Conservation (phyloP, 1,140 invertebrate species). For the Drepana arcuata region DNA sequence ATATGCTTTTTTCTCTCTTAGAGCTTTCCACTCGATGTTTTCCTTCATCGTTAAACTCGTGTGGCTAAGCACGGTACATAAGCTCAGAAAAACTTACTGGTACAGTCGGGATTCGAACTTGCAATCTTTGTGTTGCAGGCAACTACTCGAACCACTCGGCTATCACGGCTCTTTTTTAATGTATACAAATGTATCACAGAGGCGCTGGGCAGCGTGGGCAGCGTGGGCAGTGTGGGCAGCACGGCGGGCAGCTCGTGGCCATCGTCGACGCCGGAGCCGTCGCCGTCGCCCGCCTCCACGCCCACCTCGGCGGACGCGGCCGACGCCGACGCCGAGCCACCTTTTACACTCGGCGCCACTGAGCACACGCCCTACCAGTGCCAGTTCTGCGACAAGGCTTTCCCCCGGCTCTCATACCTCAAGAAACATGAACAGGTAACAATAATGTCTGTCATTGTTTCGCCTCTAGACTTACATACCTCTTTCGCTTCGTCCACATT, state of each 20-base stretch:
- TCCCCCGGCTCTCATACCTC: constrained; percentile 87
- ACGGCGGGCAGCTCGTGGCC: constrained; percentile 78
- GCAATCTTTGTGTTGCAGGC: no score
- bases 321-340: constrained; percentile 74
- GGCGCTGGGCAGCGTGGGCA: constrained; percentile 77
- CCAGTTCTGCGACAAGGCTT: constrained; percentile 93
- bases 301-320: constrained; percentile 75
- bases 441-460: no score
- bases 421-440: constrained; percentile 94
- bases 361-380: constrained; percentile 88
- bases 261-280: constrained; percentile 73
- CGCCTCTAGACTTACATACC: no score
- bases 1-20: no score
- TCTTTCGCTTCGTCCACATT: no score
- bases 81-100: no score
- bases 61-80: no score
- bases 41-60: no score
- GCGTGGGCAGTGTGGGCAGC: constrained; percentile 75
- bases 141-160: no score
- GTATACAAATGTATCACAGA: constrained; percentile 54
- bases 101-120: no score
- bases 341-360: constrained; percentile 78
- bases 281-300: constrained; percentile 74
- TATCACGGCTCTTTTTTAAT: no score
- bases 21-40: no score